Evolutionary conservation across 2,888 invertebrate species (phyloP), one percentile per base, ranked within the genome.

Genomic region (Petrolisthes manimaculis): DNA sequence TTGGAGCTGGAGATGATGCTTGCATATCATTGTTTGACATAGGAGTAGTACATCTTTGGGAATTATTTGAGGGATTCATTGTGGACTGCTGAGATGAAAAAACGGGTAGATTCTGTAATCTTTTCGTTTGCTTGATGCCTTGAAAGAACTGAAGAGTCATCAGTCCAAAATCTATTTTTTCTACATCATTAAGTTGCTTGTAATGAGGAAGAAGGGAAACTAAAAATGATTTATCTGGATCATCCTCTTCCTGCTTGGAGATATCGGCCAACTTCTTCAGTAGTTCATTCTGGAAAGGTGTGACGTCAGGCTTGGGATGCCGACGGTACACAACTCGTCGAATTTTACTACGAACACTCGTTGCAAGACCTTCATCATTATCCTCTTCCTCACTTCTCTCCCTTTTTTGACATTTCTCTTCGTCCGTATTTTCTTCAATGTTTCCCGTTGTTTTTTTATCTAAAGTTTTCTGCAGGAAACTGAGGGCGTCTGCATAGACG

Each of bases 401-500:
- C 0, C 53, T n/a, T 24, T 84, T 21, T 55, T 71, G 21, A n/a
- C 54, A 9, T 69, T 83, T 21, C n/a, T 74, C 83, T 83, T 83
- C 83, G 0, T 84, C 56, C 56, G 12, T 12, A 14, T 61, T 77
- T 56, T 56, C 77, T 84, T 56, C 85, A 1, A 69, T 53, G 79
- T 67, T 85, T 85, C 69, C 85, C 3, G 79, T 53, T 14, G 79
- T 78, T 53, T 79, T 78, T 67, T 85, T 78, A 24, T 79, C 67
- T 54, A 79, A 0, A 53, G 75, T 78, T 54, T 84, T 37, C 84
- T 21, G 84, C 14, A 84, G 78, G 56, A 84, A 75, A 75, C 61
- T 77, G 75, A 84, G 84, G 18, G 61, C 24, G 78, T 84, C 84
- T 84, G 84, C 61, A 78, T 77, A 75, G 77, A 56, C 37, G 77